phyloP scores from a whole-genome alignment of 2,113 vertebrate genomes.

The Microcebus murinus region DNA sequence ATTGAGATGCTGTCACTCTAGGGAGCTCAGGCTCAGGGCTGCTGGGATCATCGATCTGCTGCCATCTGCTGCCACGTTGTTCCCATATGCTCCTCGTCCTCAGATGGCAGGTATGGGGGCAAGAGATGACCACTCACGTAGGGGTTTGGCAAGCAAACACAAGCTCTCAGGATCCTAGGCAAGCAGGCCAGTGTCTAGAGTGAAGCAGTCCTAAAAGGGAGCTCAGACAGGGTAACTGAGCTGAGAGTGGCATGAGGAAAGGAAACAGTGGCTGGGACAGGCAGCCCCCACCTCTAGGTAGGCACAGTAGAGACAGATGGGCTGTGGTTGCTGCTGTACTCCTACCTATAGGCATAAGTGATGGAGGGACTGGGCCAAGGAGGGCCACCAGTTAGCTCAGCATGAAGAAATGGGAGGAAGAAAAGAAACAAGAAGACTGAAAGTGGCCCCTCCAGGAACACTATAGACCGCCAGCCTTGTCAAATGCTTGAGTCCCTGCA shows the following conservation, averaged over 20 bases:
- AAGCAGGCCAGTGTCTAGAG: background rate
- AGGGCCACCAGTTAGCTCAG: background rate
- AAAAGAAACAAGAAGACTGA: background rate
- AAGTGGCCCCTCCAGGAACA: background rate
- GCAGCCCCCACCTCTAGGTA: rapidly evolving
- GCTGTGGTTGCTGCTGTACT: background rate
- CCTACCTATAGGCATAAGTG: background rate
- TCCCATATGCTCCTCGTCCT: background rate
- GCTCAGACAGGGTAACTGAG: background rate
- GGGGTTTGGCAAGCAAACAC: background rate
- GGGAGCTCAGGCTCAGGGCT: background rate
- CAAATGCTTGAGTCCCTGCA: background rate
- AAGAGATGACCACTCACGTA: background rate
- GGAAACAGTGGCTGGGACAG: too few species aligned
- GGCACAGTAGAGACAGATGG: background rate
- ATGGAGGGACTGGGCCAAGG: too few species aligned
- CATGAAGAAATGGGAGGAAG: background rate
- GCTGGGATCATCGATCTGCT: background rate
- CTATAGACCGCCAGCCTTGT: background rate
- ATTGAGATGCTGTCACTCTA: background rate
- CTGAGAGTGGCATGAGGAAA: background rate
- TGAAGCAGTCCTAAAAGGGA: background rate
- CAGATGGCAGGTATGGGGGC: background rate
- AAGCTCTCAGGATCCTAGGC: background rate
- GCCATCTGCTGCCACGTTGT: background rate